A percentile compares a stretch with the other conserved stretches of the same genome.
Evolutionary conservation across 2,888 invertebrate species (phyloP).

Genomic region (Drosophila ustulata): DNA sequence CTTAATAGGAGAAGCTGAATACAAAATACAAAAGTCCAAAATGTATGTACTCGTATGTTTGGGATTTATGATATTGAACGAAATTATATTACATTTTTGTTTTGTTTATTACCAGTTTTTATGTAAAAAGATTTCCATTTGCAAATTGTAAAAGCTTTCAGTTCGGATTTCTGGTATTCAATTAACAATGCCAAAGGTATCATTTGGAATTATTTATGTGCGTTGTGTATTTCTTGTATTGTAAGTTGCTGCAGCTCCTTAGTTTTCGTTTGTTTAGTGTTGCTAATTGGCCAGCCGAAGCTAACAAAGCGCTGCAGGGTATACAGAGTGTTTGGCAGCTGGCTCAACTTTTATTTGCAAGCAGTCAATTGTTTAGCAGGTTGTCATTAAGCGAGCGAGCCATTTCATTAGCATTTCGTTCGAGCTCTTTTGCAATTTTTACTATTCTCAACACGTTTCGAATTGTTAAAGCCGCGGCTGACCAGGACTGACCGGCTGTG

Average conservation of each 20-base stretch:
- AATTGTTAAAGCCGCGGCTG: slow-evolving; percentile 53
- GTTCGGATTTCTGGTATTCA: not conserved
- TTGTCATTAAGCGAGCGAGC: slow-evolving; percentile 66
- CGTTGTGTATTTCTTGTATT: not conserved
- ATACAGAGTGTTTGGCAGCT: slow-evolving; percentile 18
- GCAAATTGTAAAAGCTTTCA: not conserved
- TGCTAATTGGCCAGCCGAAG: not conserved
- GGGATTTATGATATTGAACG: too few relatives aligned
- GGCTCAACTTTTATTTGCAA: slow-evolving; percentile 18
- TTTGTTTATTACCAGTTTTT: too few relatives aligned
- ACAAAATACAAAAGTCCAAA: too few relatives aligned
- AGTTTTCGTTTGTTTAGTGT: not conserved
- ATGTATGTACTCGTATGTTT: too few relatives aligned
- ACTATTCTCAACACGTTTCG: slow-evolving; percentile 69
- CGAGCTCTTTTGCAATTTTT: slow-evolving; percentile 40
- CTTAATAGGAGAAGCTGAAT: too few relatives aligned
- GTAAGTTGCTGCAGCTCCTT: not conserved
- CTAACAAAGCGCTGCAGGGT: slow-evolving; percentile 31
- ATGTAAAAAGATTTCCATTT: not conserved
- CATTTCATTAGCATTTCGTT: slow-evolving; percentile 75
- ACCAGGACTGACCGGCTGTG: slow-evolving; percentile 40
- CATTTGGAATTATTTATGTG: not conserved
- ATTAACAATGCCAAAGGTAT: not conserved
- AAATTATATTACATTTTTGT: too few relatives aligned
- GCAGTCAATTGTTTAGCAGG: slow-evolving; percentile 65